A percentile compares a stretch with the other conserved stretches of the same genome.
Evolutionary conservation across 64 coral and sea anemone species (phyloP).

Genomic region (Stichodactyla helianthus): DNA sequence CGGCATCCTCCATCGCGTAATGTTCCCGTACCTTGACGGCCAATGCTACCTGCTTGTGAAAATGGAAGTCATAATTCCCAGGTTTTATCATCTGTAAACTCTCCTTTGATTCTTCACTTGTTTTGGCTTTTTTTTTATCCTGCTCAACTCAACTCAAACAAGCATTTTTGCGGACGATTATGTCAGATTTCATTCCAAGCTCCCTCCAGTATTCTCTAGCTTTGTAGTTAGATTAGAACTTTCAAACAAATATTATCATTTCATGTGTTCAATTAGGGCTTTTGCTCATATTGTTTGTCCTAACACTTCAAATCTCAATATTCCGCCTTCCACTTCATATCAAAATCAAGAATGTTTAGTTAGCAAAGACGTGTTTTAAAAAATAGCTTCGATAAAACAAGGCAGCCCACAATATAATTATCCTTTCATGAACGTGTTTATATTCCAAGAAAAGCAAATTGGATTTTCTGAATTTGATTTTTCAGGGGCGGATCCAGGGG

Average conservation of each 20-base stretch:
- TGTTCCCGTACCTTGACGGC: not conserved
- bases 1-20: slow-evolving; percentile 3
- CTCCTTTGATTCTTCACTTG: not conserved
- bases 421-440: not conserved
- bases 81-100: not conserved
- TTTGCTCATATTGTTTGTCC: not conserved
- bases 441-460: not conserved
- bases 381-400: not conserved
- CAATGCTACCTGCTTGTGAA: not conserved
- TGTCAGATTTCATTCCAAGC: not conserved
- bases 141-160: not conserved
- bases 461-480: not conserved
- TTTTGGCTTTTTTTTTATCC: not conserved
- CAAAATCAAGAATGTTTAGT: not conserved
- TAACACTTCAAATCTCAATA: not conserved
- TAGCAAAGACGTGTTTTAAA: not conserved
- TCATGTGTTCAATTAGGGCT: slow-evolving; percentile 2
- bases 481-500: no score
- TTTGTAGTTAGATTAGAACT: not conserved
- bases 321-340: not conserved
- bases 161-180: slow-evolving; percentile 7
- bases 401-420: not conserved
- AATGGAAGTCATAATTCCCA: slow-evolving; percentile 1
- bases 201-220: slow-evolving; percentile 9
- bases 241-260: slow-evolving; percentile 16